phyloP scores from a whole-genome alignment of 2,113 vertebrate species.

The Saccopteryx bilineata region DNA sequence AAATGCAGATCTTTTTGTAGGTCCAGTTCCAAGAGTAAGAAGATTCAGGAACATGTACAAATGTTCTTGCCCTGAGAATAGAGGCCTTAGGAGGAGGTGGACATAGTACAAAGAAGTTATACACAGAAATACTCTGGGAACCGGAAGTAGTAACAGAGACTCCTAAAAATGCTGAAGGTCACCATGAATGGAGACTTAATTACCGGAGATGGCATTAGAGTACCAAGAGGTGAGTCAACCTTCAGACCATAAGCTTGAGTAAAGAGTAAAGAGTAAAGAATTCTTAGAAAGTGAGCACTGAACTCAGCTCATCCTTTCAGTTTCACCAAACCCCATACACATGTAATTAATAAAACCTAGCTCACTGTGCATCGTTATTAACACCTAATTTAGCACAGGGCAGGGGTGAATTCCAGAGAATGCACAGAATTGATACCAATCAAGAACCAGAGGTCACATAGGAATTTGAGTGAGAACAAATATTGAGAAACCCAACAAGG shows the following conservation, averaged over 20 bases:
- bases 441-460: background rate
- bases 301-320: background rate
- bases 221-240: background rate
- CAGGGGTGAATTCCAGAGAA: background rate
- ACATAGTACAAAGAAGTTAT: background rate
- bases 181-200: background rate
- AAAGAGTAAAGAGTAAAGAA: background rate
- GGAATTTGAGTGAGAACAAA: background rate
- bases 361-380: background rate
- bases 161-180: background rate
- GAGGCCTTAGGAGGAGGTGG: background rate
- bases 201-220: background rate
- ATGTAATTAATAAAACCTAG: background rate
- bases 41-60: background rate
- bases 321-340: background rate
- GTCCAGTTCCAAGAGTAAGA: conserved; percentile 56
- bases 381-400: background rate
- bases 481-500: background rate
- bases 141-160: background rate
- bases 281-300: background rate
- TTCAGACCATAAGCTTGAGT: background rate
- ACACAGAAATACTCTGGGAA: background rate
- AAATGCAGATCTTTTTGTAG: background rate
- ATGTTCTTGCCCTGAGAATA: background rate
- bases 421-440: background rate